These are phyloP conservation scores for Pentalonia nigronervosa DNA, from an alignment of 1,140 invertebrate species.

Conservation along the genomic window DNA sequence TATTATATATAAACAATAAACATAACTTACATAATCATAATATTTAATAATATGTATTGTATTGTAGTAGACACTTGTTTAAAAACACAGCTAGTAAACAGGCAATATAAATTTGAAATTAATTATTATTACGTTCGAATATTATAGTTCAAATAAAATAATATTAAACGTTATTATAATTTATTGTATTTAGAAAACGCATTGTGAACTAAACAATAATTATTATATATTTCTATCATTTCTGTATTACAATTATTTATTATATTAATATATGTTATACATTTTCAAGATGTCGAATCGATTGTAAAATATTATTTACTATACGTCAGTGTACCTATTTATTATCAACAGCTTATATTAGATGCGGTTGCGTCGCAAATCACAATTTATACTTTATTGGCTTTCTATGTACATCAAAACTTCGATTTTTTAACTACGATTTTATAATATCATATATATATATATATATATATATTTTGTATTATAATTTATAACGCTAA, in stretches of 20 bases:
- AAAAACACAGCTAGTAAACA: not conserved
- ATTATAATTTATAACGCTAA: not conserved
- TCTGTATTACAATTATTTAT: not conserved
- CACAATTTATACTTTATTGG: not conserved
- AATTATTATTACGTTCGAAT: not conserved
- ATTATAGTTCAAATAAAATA: not conserved
- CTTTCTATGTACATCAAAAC: not conserved
- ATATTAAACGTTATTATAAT: not conserved
- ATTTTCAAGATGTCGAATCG: not conserved
- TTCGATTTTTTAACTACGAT: not conserved
- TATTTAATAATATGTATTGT: not conserved
- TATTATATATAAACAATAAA: not conserved
- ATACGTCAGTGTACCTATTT: not conserved
- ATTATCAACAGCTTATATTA: not conserved
- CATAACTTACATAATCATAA: not conserved
- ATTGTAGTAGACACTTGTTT: not conserved
- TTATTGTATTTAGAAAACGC: not conserved
- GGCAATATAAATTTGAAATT: constrained; percentile 11
- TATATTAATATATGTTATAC: not conserved
- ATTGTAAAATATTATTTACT: not conserved
- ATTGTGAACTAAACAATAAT: not conserved
- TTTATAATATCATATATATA: not conserved
- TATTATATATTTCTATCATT: not conserved
- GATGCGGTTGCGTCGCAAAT: too few species aligned
- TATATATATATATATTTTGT: not conserved